Conservation (phyloP, 2,888 invertebrate species). For the Venusia cambrica region DNA sequence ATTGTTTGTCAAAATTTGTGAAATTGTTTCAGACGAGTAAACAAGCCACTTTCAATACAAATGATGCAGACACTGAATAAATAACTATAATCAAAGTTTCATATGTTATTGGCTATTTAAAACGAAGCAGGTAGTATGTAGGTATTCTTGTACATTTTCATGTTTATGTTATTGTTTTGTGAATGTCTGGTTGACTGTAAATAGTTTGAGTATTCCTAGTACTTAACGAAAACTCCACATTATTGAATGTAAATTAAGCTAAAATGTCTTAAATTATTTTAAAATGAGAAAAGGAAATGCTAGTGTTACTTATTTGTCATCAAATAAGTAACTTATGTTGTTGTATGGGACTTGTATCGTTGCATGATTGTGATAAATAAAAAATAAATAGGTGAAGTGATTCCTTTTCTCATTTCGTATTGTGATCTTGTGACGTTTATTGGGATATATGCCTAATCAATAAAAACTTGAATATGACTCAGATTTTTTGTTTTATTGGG, state of each 20-base stretch:
- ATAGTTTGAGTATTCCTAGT: slow-evolving; percentile 23
- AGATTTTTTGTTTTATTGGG: too few species aligned
- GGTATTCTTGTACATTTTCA: slow-evolving; percentile 17
- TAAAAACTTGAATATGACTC: too few species aligned
- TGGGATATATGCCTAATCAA: too few species aligned
- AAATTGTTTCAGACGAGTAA: slow-evolving; percentile 66
- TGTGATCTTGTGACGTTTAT: slow-evolving; percentile 45
- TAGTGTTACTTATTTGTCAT: slow-evolving; percentile 22
- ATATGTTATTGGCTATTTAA: slow-evolving; percentile 29
- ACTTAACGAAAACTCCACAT: too few species aligned
- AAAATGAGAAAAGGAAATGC: slow-evolving; percentile 60
- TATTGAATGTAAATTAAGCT: slow-evolving; percentile 11
- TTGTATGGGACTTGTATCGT: too few species aligned
- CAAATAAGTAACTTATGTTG: slow-evolving; percentile 6
- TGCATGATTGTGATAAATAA: slow-evolving; percentile 30
- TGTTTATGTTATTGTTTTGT: slow-evolving; percentile 26
- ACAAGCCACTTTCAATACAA: slow-evolving; percentile 55
- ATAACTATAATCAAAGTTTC: slow-evolving; percentile 29
- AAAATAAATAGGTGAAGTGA: slow-evolving; percentile 28
- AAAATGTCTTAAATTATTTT: slow-evolving; percentile 26
- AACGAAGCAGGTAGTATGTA: slow-evolving; percentile 24
- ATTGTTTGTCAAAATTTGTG: too few species aligned
- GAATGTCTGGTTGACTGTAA: slow-evolving; percentile 39
- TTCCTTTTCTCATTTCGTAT: slow-evolving; percentile 65
- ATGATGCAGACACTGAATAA: slow-evolving; percentile 56